Conservation (phyloP, 30 jellyfish, hydroid and myxozoan species). For the Phacellophora camtschatica region DNA sequence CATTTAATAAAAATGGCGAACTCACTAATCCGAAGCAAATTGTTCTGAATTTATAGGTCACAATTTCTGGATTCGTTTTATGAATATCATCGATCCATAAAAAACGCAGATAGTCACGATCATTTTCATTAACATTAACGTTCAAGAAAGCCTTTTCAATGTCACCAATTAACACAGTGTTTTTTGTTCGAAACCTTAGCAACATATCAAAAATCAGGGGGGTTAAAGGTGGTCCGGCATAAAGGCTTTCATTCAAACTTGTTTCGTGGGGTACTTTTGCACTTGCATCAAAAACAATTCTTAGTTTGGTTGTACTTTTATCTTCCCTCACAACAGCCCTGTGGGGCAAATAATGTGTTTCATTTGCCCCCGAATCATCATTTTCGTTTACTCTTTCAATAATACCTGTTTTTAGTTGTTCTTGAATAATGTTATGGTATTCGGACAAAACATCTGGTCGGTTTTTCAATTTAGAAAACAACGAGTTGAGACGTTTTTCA, state of each 20-base stretch:
- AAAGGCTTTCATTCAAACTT: neutral
- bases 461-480: neutral
- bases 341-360: neutral
- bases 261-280: neutral
- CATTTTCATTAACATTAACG: neutral
- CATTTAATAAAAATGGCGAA: neutral
- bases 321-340: neutral
- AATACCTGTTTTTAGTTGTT: neutral
- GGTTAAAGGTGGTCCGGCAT: constrained; percentile 4
- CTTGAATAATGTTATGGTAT: neutral
- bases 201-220: neutral
- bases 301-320: neutral
- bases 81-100: neutral
- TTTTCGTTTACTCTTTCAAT: constrained; percentile 8
- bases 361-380: neutral
- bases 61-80: neutral
- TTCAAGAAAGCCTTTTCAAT: constrained; percentile 7
- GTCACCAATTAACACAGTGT: neutral
- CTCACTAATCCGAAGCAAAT: neutral
- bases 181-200: neutral
- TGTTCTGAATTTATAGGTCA: neutral
- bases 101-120: neutral
- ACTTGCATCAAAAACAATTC: constrained; percentile 13
- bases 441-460: neutral
- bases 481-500: neutral